Conservation (phyloP, 2,888 invertebrate genomes). For the Monoplex corrugatus region DNA sequence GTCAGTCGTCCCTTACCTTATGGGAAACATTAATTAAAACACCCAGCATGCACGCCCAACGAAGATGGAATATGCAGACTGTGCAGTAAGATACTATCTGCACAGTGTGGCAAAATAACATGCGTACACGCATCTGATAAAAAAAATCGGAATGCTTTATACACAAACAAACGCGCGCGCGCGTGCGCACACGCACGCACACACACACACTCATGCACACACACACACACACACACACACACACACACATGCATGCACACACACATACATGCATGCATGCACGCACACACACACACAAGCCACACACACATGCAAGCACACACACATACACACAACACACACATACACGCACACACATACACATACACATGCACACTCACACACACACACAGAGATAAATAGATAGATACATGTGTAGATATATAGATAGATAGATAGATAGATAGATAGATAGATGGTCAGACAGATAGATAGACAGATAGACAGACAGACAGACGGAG, state of each 20-base stretch:
- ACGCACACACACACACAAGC: background rate
- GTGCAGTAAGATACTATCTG: too few relatives aligned
- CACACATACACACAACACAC: background rate
- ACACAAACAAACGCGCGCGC: background rate
- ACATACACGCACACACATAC: background rate
- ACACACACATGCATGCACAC: background rate
- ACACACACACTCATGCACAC: background rate
- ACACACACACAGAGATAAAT: slow-evolving; percentile 4
- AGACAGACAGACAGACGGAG: background rate
- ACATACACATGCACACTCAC: background rate
- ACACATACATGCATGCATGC: background rate
- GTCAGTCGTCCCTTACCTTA: too few relatives aligned
- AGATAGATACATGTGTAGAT: background rate
- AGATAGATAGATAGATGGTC: background rate
- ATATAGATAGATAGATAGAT: background rate
- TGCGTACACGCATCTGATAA: background rate
- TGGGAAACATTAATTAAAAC: too few relatives aligned
- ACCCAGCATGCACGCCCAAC: too few relatives aligned
- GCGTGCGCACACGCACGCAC: background rate
- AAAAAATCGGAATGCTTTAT: background rate
- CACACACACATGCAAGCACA: background rate
- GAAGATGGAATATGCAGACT: too few relatives aligned
- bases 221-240: background rate
- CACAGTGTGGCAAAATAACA: background rate
- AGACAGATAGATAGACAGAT: background rate